These are phyloP conservation scores for Anagrus nilaparvatae DNA, from an alignment of 1,140 invertebrate species.

Conservation along the genomic window DNA sequence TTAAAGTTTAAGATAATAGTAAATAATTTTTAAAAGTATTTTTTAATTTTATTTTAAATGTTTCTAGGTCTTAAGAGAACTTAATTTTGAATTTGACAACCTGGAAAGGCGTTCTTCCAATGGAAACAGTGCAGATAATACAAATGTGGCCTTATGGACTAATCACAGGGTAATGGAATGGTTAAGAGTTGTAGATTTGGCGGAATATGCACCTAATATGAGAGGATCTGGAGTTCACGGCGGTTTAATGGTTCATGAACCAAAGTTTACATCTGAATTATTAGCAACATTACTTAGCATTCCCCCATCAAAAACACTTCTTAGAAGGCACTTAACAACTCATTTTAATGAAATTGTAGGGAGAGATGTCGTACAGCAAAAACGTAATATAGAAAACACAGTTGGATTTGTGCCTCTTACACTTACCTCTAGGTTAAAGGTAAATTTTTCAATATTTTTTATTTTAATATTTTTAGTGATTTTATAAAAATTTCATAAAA, in stretches of 20 bases:
- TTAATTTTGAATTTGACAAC: conserved; percentile 81
- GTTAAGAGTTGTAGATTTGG: conserved; percentile 89
- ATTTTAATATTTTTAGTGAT: conserved; percentile 10
- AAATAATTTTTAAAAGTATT: conserved; percentile 3
- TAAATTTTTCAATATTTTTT: conserved; percentile 35
- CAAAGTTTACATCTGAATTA: conserved; percentile 87
- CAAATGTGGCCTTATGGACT: conserved; percentile 58
- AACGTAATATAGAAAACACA: conserved; percentile 76
- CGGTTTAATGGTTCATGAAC: conserved; percentile 85
- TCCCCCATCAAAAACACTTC: conserved; percentile 83
- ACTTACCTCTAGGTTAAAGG: conserved; percentile 85
- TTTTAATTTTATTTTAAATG: conserved; percentile 16
- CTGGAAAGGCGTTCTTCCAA: conserved; percentile 78
- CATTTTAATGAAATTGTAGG: conserved; percentile 84
- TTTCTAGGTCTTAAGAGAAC: conserved; percentile 78
- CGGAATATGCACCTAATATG: conserved; percentile 95
- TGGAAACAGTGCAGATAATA: conserved; percentile 35
- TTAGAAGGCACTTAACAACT: conserved; percentile 87
- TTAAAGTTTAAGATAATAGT: conserved; percentile 4
- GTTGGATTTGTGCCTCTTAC: conserved; percentile 77
- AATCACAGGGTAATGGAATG: conserved; percentile 95
- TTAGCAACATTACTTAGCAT: conserved; percentile 90
- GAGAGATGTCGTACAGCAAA: conserved; percentile 77
- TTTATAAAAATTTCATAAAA: conserved; percentile 9
- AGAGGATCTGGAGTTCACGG: conserved; percentile 89